These are phyloP conservation scores for Ichneumon xanthorius DNA, from an alignment of 2,888 invertebrate genomes.

Conservation along the genomic window DNA sequence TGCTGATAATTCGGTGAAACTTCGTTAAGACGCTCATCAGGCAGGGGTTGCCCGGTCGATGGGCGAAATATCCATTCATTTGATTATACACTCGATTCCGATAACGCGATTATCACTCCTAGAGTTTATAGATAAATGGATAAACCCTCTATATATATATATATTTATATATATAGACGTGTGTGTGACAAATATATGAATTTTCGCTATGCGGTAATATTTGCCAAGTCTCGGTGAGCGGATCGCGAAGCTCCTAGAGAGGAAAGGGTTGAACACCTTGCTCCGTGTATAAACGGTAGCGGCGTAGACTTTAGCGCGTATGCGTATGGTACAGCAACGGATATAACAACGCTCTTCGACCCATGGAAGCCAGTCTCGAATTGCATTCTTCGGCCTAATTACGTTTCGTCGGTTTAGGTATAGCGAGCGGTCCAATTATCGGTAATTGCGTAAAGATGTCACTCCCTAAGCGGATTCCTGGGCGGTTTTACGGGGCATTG, in stretches of 20 bases:
- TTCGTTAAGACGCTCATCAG: conserved; percentile 85
- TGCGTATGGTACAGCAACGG: neutral
- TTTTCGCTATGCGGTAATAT: neutral
- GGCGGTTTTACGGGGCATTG: conserved; percentile 81
- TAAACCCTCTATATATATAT: conserved; percentile 5
- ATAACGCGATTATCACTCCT: conserved; percentile 79
- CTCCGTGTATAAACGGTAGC: neutral
- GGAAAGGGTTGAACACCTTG: conserved; percentile 7
- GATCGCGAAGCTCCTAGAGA: neutral
- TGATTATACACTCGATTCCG: conserved; percentile 83
- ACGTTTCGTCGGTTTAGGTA: conserved; percentile 79
- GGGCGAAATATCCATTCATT: conserved; percentile 83
- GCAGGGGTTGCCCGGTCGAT: conserved; percentile 68
- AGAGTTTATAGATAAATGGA: conserved; percentile 31
- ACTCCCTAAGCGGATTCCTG: conserved; percentile 84
- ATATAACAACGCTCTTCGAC: conserved; percentile 14
- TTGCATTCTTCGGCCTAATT: conserved; percentile 82
- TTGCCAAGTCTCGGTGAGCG: neutral
- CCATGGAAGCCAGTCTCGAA: conserved; percentile 71
- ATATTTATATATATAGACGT: neutral
- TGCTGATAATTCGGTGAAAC: conserved; percentile 84
- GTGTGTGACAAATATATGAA: neutral
- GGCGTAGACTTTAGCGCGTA: neutral
- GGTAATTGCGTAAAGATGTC: conserved; percentile 85
- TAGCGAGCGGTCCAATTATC: conserved; percentile 82